Base-by-base conservation (phyloP, 37 sponge, comb jelly and placozoan genomes). In the Ianthella basta region DNA sequence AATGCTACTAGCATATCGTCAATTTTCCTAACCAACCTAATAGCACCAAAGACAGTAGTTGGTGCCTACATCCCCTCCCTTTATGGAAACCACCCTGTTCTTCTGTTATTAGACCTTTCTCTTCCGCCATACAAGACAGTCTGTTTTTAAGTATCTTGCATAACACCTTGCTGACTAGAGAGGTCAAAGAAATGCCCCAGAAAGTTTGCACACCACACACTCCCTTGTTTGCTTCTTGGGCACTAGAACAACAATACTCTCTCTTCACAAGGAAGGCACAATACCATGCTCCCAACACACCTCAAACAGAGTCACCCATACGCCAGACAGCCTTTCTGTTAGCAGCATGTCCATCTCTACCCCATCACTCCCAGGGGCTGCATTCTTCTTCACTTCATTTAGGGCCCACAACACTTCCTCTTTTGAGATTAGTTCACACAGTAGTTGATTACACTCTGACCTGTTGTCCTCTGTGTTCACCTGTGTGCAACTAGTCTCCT, bases 351-450 rank as follows among this genome's bases (percentile, higher is more conserved):
- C 59, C 59, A 57, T 57, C 59, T 15, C 59, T 57, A 57, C 59
- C 15, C 59, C 59, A 57, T 57, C 59, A 57, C 15, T 57, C 59
- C 15, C 18, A 20, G 59, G 59, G 18, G 59, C 59, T 57, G 59
- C 59, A 57, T 57, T 18, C 59, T n/a, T n/a, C n/a, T 57, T 57
- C 59, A 57, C 59, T 57, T 57, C 59, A 57, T 18, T 57, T 15
- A 57, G 59, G 18, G 18, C 59, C 59, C 59, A 57, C 18, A n/a
- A n/a, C n/a, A n/a, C n/a, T n/a, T n/a, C n/a, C n/a, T n/a, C n/a
- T n/a, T n/a, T n/a, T n/a, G n/a, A 57, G 59, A 57, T 57, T 57
- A 18, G 59, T 57, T 57, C 59, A 57, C 59, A 57, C 59, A 57
- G 59, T 18, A 15, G 18, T 57, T 57, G 15, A 57, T 18, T 57